Evolutionary conservation across 1,140 invertebrate species (phyloP), one percentile per base, ranked within the genome.

Genomic region (Habropoda laboriosa): DNA sequence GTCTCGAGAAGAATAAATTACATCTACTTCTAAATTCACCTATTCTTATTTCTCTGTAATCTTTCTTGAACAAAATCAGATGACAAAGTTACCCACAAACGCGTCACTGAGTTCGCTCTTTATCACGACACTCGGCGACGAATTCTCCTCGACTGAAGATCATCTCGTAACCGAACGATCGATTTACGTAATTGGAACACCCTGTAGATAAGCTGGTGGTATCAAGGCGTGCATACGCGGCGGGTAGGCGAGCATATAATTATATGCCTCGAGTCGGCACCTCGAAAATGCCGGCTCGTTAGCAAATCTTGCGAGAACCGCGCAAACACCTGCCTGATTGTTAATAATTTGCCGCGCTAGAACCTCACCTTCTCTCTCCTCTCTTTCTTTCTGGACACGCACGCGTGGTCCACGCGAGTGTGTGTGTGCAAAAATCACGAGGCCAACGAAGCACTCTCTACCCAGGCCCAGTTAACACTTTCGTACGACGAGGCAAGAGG

Each of bases 271-370:
- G 82, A 88, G 85, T 89, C 88, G 80, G 88, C 88, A 89, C 88
- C 87, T 89, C 87, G 82, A 77, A 88, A 83, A 86, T 81, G 83
- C 88, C 76, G 86, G 79, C 88, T 89, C 87, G 88, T 89, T 89
- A 89, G 88, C 87, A 86, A 87, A 87, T 88, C 88, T 87, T 81
- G 83, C 80, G 80, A 68, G 64, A 83, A 73, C 76, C 85, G 80
- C 83, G 81, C 87, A 89, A 89, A 89, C 88, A 89, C 88, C 88
- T 89, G 88, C 88, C 85, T 89, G 88, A 89, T 89, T 89, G 87
- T 89, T 89, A 89, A 89, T 89, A 89, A 89, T 89, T 89, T 89
- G 82, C 86, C 83, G 82, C 85, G 79, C 86, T 86, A 83, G 80
- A 83, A 80, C 18, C 7, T 30, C 61, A 16, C 18, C 13, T 24